Evolutionary conservation across 2,113 vertebrate species (phyloP), one percentile per base, ranked within the genome.

Genomic region (Datnioides undecimradiatus): DNA sequence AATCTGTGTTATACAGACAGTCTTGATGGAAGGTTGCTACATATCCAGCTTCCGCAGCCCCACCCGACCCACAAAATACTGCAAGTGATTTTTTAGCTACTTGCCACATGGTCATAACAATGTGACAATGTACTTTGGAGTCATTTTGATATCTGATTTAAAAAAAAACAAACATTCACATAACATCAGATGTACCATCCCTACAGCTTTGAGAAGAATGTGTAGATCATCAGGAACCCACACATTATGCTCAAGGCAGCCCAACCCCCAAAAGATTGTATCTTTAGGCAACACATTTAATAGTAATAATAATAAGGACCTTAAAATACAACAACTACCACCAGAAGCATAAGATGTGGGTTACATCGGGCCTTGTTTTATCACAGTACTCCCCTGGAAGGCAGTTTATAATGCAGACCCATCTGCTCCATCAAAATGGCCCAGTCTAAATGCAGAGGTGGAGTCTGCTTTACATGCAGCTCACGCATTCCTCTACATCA

Each of bases 331-430:
- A 69, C 69, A 84, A 75, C 84, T 82, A 54, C 48, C 66, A 74
- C 74, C 62, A 82, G 83, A 86, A 76, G 85, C 78, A 68, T 36
- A 79, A 73, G 59, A 68, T 9, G 51, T 36, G 79, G 74, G 76
- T 79, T 72, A 79, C 76, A 58, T 45, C 66, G 58, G 85, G 71
- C 62, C 68, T 54, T 41, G 84, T 73, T 92, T 94, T 90, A 92
- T 91, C 66, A 77, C 87, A 80, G 52, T 90, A 93, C 94, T 95
- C 91, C 94, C 95, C 92, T 94, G 94, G 94, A 94, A 97, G 92
- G 93, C 90, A 93, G 95, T 92, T 94, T 96, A 95, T 96, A 96
- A 96, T 94, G 91, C 79, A 93, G 80, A 95, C 92, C 96, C 97
- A 98, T 97, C 96, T 98, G 97, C 93, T 89, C 92, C 59, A 80